Percentiles rank a stretch among this genome's conserved stretches.
Conservation (phyloP, 35 echinoderm and acorn worm species). For the Heliocidaris erythrogramma region DNA sequence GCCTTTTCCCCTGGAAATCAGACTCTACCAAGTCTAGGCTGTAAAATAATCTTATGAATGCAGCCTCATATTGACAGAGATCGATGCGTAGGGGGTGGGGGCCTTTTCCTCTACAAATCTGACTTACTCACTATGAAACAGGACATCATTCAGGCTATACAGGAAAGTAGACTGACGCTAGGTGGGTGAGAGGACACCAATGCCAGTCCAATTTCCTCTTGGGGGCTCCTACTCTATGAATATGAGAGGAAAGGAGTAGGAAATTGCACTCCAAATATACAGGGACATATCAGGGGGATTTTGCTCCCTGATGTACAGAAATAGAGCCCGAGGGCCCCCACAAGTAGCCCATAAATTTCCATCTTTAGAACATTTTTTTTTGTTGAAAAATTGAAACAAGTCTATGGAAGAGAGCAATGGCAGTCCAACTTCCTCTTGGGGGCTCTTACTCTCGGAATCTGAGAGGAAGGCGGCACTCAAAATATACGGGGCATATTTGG, state of each 20-base stretch:
- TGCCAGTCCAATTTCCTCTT: not conserved
- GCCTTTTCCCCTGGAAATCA: too few relatives aligned
- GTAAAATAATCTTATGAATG: too few relatives aligned
- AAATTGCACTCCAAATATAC: too few relatives aligned
- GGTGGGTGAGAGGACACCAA: not conserved
- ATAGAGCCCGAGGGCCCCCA: not conserved
- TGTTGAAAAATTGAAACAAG: not conserved
- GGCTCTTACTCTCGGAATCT: not conserved
- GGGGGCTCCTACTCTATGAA: not conserved
- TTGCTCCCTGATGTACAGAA: too few relatives aligned
- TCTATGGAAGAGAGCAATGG: not conserved
- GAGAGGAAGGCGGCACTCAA: not conserved
- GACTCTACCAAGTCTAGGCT: too few relatives aligned
- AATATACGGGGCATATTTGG: not conserved
- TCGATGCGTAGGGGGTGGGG: too few relatives aligned
- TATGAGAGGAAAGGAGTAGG: too few relatives aligned
- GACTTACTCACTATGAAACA: not conserved
- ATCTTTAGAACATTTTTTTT: not conserved
- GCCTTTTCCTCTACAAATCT: too few relatives aligned
- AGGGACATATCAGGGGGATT: too few relatives aligned
- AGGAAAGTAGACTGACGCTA: not conserved
- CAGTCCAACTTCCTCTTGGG: not conserved
- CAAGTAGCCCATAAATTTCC: not conserved
- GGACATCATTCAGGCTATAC: not conserved
- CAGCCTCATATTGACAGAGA: too few relatives aligned